A percentile compares a stretch with the other conserved stretches of the same genome.
These are phyloP conservation scores for Drosophila saltans DNA, from an alignment of 1,140 invertebrate genomes.

Conservation along the genomic window DNA sequence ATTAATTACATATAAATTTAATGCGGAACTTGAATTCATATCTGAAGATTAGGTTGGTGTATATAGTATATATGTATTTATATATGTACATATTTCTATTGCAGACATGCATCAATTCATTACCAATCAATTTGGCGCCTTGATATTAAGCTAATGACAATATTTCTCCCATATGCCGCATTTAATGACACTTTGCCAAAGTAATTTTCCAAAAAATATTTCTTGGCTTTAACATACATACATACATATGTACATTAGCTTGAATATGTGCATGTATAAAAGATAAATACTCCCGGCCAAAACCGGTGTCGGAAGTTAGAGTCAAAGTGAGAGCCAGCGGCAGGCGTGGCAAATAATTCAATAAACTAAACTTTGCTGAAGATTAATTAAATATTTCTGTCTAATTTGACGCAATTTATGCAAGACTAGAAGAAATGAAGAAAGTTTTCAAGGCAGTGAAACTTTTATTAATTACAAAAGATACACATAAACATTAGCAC, in stretches of 20 bases:
- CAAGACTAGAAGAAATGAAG: slow-evolving; percentile 67
- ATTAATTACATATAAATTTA: no score
- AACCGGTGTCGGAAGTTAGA: slow-evolving; percentile 1
- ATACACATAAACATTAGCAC: slow-evolving; percentile 71
- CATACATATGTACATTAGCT: slow-evolving; percentile 2
- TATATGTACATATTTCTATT: background rate
- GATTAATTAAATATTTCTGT: slow-evolving; percentile 82
- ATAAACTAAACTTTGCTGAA: slow-evolving; percentile 73
- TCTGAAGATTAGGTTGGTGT: background rate
- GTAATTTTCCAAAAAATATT: slow-evolving; percentile 69
- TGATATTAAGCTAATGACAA: slow-evolving; percentile 12
- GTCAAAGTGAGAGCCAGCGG: slow-evolving; percentile 30
- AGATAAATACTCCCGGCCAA: no score
- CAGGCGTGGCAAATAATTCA: slow-evolving; percentile 67
- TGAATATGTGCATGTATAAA: no score
- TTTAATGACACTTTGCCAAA: slow-evolving; percentile 72
- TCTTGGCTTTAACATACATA: slow-evolving; percentile 6
- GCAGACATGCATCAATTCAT: slow-evolving; percentile 10
- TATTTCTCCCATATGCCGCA: slow-evolving; percentile 27
- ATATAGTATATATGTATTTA: background rate
- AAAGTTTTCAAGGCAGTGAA: slow-evolving; percentile 66
- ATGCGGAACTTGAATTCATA: background rate
- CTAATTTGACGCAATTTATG: slow-evolving; percentile 81
- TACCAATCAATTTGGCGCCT: slow-evolving; percentile 20
- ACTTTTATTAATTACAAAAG: slow-evolving; percentile 81